Evolutionary conservation across 2,888 invertebrate species (phyloP), one percentile per base, ranked within the genome.

Genomic region (Torymus texanus): DNA sequence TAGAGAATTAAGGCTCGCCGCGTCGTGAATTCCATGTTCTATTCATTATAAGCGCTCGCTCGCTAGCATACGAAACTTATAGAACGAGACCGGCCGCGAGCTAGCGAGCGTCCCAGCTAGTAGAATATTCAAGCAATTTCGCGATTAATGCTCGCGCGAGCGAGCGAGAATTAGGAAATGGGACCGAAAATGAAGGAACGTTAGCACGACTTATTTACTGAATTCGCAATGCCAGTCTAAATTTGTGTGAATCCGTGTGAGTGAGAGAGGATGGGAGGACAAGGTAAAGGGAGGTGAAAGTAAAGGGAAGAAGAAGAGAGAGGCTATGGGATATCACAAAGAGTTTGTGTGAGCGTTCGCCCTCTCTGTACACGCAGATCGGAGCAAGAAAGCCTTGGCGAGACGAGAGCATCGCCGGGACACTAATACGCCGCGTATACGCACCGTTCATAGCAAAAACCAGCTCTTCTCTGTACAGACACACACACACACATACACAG

Each of bases 121-220:
- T 74, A 68, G 74, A 74, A 78, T 78, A 74, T 78, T 78, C 74
- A 74, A 74, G 68, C 51, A 59, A 78, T 78, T 70, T 63, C 58
- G 68, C 74, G 68, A 74, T 78, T 78, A 74, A 78, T 63, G 78
- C 67, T 73, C 66, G 78, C 21, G 78, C 66, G 78, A 55, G 78
- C 66, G 78, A 16, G 78, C 66, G 78, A 55, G 78, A 73, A 65
- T 78, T 72, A 59, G 78, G 67, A 78, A 78, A 66, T 66, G 67
- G 56, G 59, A 73, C n/a, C 73, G 67, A 67, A 73, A 73, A 73
- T 50, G 73, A 73, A 78, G 67, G 70, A 68, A 70, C 68, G 71
- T 77, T 72, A 77, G 61, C 53, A 65, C 50, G 55, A 67, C 73
- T 79, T 79, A 79, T 79, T 79, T 79, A 79, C 65, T 63, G 74